Conservation (phyloP, 2,888 invertebrate genomes). For the Himalopsyche kuldschensis region DNA sequence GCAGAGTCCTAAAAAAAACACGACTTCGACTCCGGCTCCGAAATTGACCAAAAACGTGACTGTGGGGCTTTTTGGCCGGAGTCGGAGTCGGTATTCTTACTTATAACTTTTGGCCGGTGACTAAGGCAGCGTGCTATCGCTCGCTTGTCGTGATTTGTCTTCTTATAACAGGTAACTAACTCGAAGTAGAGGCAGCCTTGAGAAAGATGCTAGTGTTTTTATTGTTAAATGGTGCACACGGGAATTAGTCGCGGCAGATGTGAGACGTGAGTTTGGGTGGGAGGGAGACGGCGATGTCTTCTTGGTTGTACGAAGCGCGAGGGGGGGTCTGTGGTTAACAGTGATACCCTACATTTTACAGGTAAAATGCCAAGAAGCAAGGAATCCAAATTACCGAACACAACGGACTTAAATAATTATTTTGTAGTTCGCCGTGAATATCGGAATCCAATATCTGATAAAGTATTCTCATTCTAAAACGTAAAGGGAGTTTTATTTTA, state of each 20-base stretch:
- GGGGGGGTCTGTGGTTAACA: background rate
- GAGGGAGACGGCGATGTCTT: background rate
- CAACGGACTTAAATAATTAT: too few species aligned
- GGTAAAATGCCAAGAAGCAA: background rate
- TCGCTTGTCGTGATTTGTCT: background rate
- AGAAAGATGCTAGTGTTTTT: conserved; percentile 1
- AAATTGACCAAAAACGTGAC: too few species aligned
- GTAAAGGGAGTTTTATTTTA: too few species aligned
- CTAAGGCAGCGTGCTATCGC: background rate
- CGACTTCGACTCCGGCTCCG: too few species aligned
- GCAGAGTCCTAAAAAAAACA: too few species aligned
- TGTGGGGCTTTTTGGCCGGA: too few species aligned
- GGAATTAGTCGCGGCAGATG: conserved; percentile 1
- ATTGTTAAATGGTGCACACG: conserved; percentile 1
- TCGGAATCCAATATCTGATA: too few species aligned
- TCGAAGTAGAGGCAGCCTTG: background rate
- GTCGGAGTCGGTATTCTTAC: too few species aligned
- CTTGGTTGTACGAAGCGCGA: background rate
- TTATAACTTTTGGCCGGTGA: too few species aligned
- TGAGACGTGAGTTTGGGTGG: background rate
- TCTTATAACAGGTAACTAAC: background rate
- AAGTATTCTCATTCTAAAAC: too few species aligned
- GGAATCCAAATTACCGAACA: too few species aligned
- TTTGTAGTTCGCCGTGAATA: too few species aligned
- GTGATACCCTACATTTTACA: background rate